phyloP scores from a whole-genome alignment of 2,113 vertebrate genomes.

The Sardina pilchardus region DNA sequence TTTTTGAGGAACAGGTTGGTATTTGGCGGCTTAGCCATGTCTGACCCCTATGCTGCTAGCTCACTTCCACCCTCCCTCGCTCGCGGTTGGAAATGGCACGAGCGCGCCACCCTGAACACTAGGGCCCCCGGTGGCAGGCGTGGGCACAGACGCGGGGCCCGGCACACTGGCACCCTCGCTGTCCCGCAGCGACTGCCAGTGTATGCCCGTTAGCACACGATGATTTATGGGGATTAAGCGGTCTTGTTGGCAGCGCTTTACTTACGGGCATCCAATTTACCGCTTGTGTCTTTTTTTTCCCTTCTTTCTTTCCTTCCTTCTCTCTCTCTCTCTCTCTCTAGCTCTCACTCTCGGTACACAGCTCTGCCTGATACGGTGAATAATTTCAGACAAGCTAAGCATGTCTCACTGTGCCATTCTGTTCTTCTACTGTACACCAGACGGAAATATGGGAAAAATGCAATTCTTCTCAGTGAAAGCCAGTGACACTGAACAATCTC shows the following conservation, averaged over 20 bases:
- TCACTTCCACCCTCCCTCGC: not conserved
- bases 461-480: not conserved
- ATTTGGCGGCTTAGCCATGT: not conserved
- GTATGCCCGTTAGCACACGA: conserved; percentile 40
- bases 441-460: not conserved
- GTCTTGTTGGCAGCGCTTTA: conserved; percentile 49
- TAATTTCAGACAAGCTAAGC: not conserved
- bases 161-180: conserved; percentile 17
- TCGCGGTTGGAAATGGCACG: not conserved
- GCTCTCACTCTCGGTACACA: not conserved
- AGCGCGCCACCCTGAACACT: not conserved
- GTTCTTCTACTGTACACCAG: not conserved
- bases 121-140: not conserved
- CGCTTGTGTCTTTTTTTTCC: conserved; percentile 22
- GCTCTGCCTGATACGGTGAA: not conserved
- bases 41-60: not conserved
- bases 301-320: conserved; percentile 9
- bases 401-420: not conserved
- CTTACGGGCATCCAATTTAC: conserved; percentile 53
- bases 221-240: conserved; percentile 58
- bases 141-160: conserved; percentile 12
- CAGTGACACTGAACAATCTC: not conserved
- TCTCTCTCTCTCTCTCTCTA: not conserved
- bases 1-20: not conserved
- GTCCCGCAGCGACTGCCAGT: conserved; percentile 32